Base-by-base conservation (phyloP, 64 coral and sea anemone genomes). In the Acropora tenuis region DNA sequence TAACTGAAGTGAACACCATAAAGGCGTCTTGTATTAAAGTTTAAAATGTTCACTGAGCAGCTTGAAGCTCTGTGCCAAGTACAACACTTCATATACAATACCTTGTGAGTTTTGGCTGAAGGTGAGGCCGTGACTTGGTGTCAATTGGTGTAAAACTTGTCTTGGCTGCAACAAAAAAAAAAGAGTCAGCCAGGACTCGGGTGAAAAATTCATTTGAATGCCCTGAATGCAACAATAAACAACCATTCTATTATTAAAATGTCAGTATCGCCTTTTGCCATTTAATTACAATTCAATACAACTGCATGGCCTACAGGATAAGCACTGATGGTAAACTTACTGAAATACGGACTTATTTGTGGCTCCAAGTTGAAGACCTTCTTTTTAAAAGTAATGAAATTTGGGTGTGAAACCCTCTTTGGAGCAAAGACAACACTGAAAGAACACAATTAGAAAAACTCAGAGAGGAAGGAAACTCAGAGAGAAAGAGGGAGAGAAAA, bases 321-420 rank as follows among this genome's bases (percentile, higher is more conserved):
- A 30, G 60, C 60, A 63, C 16, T 7, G 2, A 1, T 47, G 0
- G 48, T 17, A 5, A 18, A 61, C 83, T 91, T 84, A 97, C 95
- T 84, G 78, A 91, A 97, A 44, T 85, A 91, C 42, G 87, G 89
- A 53, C 95, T 94, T 59, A 99, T 88, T 20, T 96, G 94, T 47
- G 97, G 97, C 75, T 96, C 94, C 15, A 99, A 75, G 73, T 96
- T 81, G 16, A 78, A 89, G 12, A 96, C 88, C 77, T 93, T 99
- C 76, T 90, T 86, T 55, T 46, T 80, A 87, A 99, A 99, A 47
- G 91, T 75, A 71, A 99, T 99, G 79, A 91, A 91, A 89, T 90
- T 96, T 83, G 97, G 97, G 60, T 99, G 97, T 45, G 92, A 15
- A 10, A 99, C 89, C 74, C 90, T 99, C 47, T 89, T 89, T 30